phyloP scores from a whole-genome alignment of 2,113 vertebrate species.

The Perca flavescens region DNA sequence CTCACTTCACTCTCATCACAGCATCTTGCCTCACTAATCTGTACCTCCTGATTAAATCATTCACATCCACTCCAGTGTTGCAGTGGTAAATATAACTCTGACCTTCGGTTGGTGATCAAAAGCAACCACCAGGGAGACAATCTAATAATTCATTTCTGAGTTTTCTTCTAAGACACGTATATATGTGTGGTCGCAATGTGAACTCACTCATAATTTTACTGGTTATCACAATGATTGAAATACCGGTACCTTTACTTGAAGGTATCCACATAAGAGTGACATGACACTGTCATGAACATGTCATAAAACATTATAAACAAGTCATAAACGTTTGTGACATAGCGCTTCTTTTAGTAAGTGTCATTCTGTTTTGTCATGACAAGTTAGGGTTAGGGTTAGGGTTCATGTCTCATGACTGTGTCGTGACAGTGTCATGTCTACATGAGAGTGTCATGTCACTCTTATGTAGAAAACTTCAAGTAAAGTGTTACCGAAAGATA shows the following conservation, averaged over 20 bases:
- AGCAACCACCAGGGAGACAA: background rate
- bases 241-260: background rate
- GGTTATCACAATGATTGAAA: background rate
- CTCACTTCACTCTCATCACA: constrained; percentile 28
- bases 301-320: no score
- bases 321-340: no score
- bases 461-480: no score
- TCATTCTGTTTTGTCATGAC: no score
- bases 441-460: no score
- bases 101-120: constrained; percentile 20
- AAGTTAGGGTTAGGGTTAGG: no score
- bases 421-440: no score
- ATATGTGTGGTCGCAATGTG: background rate
- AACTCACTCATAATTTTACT: background rate
- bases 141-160: background rate
- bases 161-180: background rate
- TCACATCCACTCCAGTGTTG: constrained; percentile 11
- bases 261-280: no score
- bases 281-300: no score
- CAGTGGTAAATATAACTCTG: constrained; percentile 27
- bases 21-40: constrained; percentile 21
- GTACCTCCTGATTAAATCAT: constrained; percentile 31
- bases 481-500: no score
- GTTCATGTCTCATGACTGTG: no score
- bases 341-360: no score